These are phyloP conservation scores for Hymenopus coronatus DNA, from an alignment of 2,888 invertebrate species.

Conservation along the genomic window DNA sequence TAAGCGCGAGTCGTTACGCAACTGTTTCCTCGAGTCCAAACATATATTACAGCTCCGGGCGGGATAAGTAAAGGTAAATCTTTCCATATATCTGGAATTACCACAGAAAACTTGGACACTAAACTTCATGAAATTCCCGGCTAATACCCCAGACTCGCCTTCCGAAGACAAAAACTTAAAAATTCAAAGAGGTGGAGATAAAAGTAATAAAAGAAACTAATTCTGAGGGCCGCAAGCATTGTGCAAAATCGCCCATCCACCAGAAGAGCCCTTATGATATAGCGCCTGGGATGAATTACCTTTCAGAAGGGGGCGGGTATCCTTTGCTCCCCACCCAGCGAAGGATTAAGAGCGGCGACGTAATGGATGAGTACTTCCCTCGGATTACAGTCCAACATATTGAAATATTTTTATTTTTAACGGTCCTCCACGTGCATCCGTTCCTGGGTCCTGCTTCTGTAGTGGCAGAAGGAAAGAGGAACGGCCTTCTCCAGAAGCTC, in stretches of 20 bases:
- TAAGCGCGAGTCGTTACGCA: background rate
- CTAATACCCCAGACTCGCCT: background rate
- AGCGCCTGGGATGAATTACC: slow-evolving; percentile 30
- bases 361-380: slow-evolving; percentile 49
- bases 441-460: background rate
- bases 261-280: background rate
- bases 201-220: slow-evolving; percentile 6
- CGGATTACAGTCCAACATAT: slow-evolving; percentile 50
- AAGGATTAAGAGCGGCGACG: slow-evolving; percentile 36
- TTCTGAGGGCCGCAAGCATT: background rate
- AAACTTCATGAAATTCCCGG: background rate
- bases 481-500: background rate
- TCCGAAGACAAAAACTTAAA: slow-evolving; percentile 2
- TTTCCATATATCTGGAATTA: background rate
- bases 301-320: slow-evolving; percentile 7
- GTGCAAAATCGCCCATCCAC: slow-evolving; percentile 17
- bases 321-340: slow-evolving; percentile 2
- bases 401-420: slow-evolving; percentile 49
- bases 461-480: background rate
- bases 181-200: slow-evolving; percentile 16
- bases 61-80: background rate
- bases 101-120: background rate
- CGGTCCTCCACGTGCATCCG: slow-evolving; percentile 12
- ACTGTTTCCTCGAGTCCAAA: background rate
- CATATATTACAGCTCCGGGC: background rate